phyloP scores from a whole-genome alignment of 2,113 vertebrate species.

The Tachuris rubrigastra region DNA sequence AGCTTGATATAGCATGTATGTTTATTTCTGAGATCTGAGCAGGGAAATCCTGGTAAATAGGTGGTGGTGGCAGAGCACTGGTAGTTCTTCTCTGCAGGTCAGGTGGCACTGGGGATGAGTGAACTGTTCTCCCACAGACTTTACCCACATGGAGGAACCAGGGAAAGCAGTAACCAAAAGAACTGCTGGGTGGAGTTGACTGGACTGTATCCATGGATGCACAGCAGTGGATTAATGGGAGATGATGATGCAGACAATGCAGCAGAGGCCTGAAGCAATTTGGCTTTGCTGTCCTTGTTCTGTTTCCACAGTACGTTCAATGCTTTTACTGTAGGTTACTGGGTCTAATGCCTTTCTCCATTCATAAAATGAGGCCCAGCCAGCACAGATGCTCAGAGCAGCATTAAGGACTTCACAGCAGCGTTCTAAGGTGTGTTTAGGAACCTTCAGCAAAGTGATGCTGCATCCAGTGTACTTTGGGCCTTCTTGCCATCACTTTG shows the following conservation, averaged over 20 bases:
- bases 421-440: not conserved
- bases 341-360: not conserved
- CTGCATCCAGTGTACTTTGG: not conserved
- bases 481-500: not conserved
- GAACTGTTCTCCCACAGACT: not conserved
- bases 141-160: not conserved
- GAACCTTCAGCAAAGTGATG: not conserved
- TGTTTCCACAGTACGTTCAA: not conserved
- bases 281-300: not conserved
- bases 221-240: not conserved
- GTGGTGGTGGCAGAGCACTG: not conserved
- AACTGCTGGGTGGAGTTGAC: not conserved
- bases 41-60: not conserved
- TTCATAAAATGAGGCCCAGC: not conserved
- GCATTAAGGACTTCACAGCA: not conserved
- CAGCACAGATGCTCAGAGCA: not conserved
- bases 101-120: not conserved
- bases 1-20: not conserved
- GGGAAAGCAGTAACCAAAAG: not conserved
- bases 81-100: not conserved
- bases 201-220: not conserved
- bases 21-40: not conserved
- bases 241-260: not conserved
- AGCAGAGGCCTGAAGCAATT: not conserved
- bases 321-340: not conserved